Base-by-base conservation (phyloP, 2,113 vertebrate species). In the Pantherophis guttatus region DNA sequence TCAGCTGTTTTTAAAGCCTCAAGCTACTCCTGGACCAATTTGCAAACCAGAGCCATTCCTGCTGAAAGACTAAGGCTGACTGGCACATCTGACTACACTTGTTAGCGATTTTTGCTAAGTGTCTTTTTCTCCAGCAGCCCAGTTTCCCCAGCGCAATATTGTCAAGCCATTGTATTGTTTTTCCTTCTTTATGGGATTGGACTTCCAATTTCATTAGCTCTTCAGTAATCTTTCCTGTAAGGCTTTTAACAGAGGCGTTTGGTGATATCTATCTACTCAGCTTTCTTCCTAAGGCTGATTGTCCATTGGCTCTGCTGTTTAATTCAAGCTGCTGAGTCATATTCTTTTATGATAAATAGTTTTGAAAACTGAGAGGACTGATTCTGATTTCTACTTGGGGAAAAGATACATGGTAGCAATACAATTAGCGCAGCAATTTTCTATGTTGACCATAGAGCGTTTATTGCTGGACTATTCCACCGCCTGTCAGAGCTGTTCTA, bases 1-100 rank as follows among this genome's bases (percentile, higher is more conserved):
- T 95, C 96, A 96, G 96, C 95, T 96, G 97, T 93, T 96, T 11
- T 92, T 85, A 91, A 87, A 96, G 95, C 86, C 91, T 95, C 96
- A 96, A 96, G 94, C 96, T 96, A 91, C 12, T 91, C 93, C 23
- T 52, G 55, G 94, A 54, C 95, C 95, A 93, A 94, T 97, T 96
- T 96, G 91, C 95, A 94, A 89, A 93, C 91, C 85, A 52, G 95
- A 93, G 94, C 94, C 90, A 96, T 95, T 94, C 94, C 94, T 23
- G 88, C 91, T 90, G 91, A 97, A 96, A 94, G 89, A 90, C 92
- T 87, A 81, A 85, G 87, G 93, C 93, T 96, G 95, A 96, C 92
- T 92, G 48, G 90, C 96, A 88, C 96, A 96, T 93, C 93, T 95
- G 95, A 93, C 95, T 95, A 91, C 90, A 93, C 85, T 94, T 94